These are phyloP conservation scores for Cyrtonyx montezumae DNA, from an alignment of 2,113 vertebrate genomes.

Conservation along the genomic window DNA sequence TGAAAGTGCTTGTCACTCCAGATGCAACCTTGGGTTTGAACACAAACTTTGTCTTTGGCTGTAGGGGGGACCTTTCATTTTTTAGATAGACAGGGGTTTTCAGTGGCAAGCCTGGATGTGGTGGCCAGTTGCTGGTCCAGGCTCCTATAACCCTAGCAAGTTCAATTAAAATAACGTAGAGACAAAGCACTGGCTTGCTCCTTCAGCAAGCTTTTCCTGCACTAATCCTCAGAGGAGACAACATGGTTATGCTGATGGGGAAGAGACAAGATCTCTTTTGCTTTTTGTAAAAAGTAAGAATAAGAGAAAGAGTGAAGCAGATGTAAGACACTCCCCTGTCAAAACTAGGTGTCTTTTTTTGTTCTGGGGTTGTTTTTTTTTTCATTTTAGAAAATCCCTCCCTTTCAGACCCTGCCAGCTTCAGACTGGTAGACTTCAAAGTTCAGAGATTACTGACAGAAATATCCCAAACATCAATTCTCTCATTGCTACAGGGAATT, in stretches of 20 bases:
- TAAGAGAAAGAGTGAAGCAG: not conserved
- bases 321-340: not conserved
- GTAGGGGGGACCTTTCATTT: not conserved
- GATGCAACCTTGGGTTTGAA: not conserved
- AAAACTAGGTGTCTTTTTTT: not conserved
- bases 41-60: not conserved
- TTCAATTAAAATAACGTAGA: not conserved
- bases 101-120: not conserved
- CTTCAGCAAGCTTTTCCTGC: not conserved
- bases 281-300: not conserved
- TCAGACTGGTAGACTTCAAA: not conserved
- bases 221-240: not conserved
- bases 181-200: not conserved
- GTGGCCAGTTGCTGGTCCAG: not conserved
- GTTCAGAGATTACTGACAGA: not conserved
- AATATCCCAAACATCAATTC: not conserved
- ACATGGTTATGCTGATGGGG: not conserved
- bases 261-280: not conserved
- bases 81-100: not conserved
- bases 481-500: not conserved
- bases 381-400: constrained; percentile 1
- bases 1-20: not conserved
- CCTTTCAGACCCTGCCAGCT: not conserved
- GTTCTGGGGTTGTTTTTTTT: not conserved
- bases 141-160: not conserved